phyloP scores from a whole-genome alignment of 2,797 vertebrate species.

The Remorina albescens region DNA sequence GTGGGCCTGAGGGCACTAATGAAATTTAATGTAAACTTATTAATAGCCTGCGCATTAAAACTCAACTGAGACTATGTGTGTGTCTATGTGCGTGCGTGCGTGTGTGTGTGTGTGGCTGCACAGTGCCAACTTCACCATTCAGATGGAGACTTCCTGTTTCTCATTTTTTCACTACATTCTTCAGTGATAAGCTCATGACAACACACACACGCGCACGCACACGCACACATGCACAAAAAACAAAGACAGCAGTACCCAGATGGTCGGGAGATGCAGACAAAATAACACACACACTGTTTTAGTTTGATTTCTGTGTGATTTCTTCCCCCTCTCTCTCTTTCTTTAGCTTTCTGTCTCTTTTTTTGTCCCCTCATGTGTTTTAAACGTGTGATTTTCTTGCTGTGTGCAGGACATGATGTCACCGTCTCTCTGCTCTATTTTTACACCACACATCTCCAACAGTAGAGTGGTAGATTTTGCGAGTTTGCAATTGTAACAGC shows the following conservation, averaged over 20 bases:
- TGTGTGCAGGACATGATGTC: constrained; percentile 51
- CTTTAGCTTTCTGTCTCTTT: neutral
- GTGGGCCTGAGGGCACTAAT: constrained; percentile 16
- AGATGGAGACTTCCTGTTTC: constrained; percentile 82
- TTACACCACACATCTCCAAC: constrained; percentile 6
- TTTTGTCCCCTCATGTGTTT: constrained; percentile 16
- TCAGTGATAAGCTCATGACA: constrained; percentile 76
- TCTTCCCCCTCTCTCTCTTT: neutral
- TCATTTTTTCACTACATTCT: constrained; percentile 83
- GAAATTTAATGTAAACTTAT: constrained; percentile 24
- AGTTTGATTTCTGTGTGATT: constrained; percentile 6
- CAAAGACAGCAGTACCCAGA: constrained; percentile 51
- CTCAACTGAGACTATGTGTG: constrained; percentile 23
- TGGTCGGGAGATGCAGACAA: constrained; percentile 31
- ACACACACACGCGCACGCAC: constrained; percentile 43
- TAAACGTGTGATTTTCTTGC: constrained; percentile 25
- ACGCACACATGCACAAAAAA: constrained; percentile 13
- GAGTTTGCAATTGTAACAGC: constrained; percentile 7
- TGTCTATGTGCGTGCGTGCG: constrained; percentile 33
- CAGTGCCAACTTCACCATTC: constrained; percentile 60
- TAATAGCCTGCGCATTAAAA: constrained; percentile 5
- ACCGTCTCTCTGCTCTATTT: constrained; percentile 32
- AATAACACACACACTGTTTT: constrained; percentile 21
- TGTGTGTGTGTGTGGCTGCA: constrained; percentile 17
- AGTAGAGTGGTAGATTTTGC: neutral